phyloP scores from a whole-genome alignment of 2,888 invertebrate genomes.

The Nephrotoma appendiculata region DNA sequence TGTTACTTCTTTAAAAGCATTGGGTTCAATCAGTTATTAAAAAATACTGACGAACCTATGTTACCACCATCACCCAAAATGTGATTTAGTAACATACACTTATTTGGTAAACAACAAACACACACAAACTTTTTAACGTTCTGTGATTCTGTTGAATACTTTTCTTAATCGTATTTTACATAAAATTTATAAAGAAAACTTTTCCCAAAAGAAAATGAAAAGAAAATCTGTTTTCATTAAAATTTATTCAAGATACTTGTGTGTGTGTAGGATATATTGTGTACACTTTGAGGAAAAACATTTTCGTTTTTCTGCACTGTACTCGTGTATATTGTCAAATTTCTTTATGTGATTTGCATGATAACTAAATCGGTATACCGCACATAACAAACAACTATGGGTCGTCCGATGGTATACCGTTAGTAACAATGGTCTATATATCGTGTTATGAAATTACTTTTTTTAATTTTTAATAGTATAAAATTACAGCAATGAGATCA shows the following conservation, averaged over 20 bases:
- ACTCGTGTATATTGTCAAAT: not conserved
- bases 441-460: no score
- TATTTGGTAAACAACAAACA: not conserved
- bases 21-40: not conserved
- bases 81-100: not conserved
- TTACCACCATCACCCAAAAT: not conserved
- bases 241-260: not conserved
- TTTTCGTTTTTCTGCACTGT: not conserved
- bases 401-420: not conserved
- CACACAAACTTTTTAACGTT: not conserved
- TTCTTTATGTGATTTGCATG: not conserved
- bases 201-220: not conserved
- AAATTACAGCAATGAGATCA: no score
- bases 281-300: not conserved
- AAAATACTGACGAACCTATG: not conserved
- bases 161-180: not conserved
- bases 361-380: not conserved
- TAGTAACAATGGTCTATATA: not conserved
- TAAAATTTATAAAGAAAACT: not conserved
- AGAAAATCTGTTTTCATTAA: not conserved
- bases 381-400: not conserved
- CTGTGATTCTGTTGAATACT: not conserved
- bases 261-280: not conserved
- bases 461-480: no score
- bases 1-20: not conserved